phyloP scores from a whole-genome alignment of 2,888 invertebrate species.

The Panzeria rudis region DNA sequence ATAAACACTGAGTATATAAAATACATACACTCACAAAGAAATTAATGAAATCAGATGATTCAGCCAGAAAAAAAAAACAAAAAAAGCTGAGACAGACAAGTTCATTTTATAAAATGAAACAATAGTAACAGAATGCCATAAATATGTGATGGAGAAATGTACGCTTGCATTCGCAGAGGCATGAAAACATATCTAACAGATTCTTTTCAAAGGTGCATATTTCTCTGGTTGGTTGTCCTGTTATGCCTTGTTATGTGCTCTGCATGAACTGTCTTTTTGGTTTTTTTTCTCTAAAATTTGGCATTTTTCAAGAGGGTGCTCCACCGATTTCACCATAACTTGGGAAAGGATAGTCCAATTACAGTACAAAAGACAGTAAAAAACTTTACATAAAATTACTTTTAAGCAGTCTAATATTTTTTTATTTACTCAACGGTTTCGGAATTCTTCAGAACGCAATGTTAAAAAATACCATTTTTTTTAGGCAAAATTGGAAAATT shows the following conservation, averaged over 20 bases:
- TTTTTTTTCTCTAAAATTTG: too few relatives aligned
- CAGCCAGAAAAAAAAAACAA: not conserved
- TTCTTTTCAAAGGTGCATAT: not conserved
- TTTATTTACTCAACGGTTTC: too few relatives aligned
- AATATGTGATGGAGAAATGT: not conserved
- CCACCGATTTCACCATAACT: too few relatives aligned
- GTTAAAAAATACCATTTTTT: too few relatives aligned
- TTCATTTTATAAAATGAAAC: constrained; percentile 7
- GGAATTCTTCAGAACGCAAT: too few relatives aligned
- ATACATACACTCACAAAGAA: not conserved
- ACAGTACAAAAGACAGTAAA: too few relatives aligned
- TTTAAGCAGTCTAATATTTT: too few relatives aligned
- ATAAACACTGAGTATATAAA: not conserved
- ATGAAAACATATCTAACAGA: not conserved
- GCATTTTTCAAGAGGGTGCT: too few relatives aligned
- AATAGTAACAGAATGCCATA: not conserved
- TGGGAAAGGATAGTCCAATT: too few relatives aligned
- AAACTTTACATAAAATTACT: too few relatives aligned
- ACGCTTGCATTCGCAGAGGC: not conserved
- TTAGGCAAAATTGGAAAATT: too few relatives aligned
- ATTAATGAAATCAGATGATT: constrained; percentile 9
- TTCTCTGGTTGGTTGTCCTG: not conserved
- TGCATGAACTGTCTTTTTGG: not conserved
- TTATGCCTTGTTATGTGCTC: not conserved
- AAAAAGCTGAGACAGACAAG: constrained; percentile 35